Evolutionary conservation across 2,888 invertebrate genomes (phyloP).

Genomic region (Panorpa germanica): DNA sequence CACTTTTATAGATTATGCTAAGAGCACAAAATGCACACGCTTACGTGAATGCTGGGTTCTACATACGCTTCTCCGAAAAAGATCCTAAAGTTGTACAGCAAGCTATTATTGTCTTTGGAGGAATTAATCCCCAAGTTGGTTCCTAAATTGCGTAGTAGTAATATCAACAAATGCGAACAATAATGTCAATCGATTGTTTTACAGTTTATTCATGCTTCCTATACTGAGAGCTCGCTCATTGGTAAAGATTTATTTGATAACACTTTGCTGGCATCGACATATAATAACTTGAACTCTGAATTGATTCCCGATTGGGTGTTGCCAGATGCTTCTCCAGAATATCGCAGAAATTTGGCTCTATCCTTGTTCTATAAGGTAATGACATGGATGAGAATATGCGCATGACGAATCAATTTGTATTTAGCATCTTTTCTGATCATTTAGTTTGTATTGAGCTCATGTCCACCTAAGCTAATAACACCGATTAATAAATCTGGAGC

Average conservation of each 20-base stretch:
- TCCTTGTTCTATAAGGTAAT: slow-evolving; percentile 53
- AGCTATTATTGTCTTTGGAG: slow-evolving; percentile 44
- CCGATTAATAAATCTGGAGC: slow-evolving; percentile 35
- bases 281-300: slow-evolving; percentile 34
- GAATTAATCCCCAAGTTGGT: slow-evolving; percentile 28
- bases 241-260: slow-evolving; percentile 28
- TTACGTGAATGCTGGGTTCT: slow-evolving; percentile 55
- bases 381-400: slow-evolving; percentile 9
- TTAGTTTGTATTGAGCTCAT: slow-evolving; percentile 38
- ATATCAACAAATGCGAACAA: neutral
- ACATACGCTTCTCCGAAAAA: slow-evolving; percentile 33
- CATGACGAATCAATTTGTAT: slow-evolving; percentile 22
- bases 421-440: slow-evolving; percentile 25
- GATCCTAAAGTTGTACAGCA: slow-evolving; percentile 12
- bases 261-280: too few relatives aligned
- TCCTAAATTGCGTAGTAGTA: too few relatives aligned
- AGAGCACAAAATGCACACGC: slow-evolving; percentile 62
- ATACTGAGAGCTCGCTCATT: slow-evolving; percentile 29
- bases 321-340: slow-evolving; percentile 48
- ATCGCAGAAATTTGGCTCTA: slow-evolving; percentile 48
- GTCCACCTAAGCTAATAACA: slow-evolving; percentile 28
- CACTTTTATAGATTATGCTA: slow-evolving; percentile 53
- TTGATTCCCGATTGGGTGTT: slow-evolving; percentile 39
- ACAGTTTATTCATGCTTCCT: slow-evolving; percentile 31
- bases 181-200: neutral